Base-by-base conservation (phyloP, 2,113 vertebrate genomes). In the Centrocercus urophasianus region DNA sequence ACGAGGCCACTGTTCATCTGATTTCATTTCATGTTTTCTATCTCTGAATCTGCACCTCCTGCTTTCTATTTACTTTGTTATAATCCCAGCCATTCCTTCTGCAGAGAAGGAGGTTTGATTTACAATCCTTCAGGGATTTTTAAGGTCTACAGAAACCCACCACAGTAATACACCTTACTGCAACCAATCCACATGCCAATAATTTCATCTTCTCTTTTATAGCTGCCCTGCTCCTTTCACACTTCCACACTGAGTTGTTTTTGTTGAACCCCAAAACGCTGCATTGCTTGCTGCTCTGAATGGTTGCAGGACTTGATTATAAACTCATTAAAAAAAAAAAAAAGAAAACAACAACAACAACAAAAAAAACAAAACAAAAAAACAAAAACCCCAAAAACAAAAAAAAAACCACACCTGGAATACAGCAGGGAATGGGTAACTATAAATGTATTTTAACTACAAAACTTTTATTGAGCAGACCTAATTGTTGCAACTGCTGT, bases 161-260 rank as follows among this genome's bases (percentile, higher is more conserved):
- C 40, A 40, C 20, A 28, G 42, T 24, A 72, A 83, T 57, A 54
- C 17, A 69, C 61, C 48, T 88, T 86, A 59, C 74, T 85, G 1
- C 11, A 45, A 63, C 18, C 0, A 0, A 81, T 54, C 42, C 83
- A 57, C 21, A 71, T 21, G 74, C 11, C 36, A 59, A 1, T 32
- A 95, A 52, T 38, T 56, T 52, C 38, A 70, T 34, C 18, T 16
- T 76, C 30, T 11, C n/a, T 40, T 69, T 65, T n/a, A 2, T 16
- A 57, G 19, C 1, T 73, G 38, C 38, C 16, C 34, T 38, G 13
- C 34, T 76, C 67, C 54, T 79, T 65, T 70, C 59, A 50, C 64
- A 60, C 19, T 13, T 74, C 64, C 67, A 48, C 36, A 63, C 36
- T 0, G 0, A 66, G 21, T 10, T 50, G 16, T n/a, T 70, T 40